Conservation (phyloP, 1,140 invertebrate species). For the Maniola jurtina region DNA sequence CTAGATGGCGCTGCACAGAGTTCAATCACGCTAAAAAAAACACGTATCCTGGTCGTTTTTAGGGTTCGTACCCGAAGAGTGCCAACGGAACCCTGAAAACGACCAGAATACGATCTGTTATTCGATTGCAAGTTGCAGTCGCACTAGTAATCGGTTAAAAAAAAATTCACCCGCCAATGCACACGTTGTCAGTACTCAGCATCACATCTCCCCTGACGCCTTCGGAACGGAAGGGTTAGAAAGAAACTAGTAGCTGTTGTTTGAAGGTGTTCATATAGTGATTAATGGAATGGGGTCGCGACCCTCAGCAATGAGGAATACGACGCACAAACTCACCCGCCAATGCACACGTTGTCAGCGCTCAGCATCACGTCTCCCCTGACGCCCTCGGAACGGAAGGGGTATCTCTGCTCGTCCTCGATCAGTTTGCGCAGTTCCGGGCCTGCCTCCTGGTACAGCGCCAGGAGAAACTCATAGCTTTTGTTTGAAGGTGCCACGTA, state of each 20-base stretch:
- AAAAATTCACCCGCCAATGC: conserved; percentile 82
- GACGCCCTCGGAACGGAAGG: conserved; percentile 83
- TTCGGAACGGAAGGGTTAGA: conserved; percentile 80
- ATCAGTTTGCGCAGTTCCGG: conserved; percentile 32
- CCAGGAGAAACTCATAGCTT: conserved; percentile 84
- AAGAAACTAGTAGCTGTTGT: conserved; percentile 85
- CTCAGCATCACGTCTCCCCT: conserved; percentile 86
- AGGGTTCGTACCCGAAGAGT: too few species aligned
- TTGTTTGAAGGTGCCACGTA: conserved; percentile 87
- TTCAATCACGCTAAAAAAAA: too few species aligned
- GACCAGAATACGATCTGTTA: too few species aligned
- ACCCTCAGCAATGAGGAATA: too few species aligned
- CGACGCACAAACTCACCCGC: conserved; percentile 78
- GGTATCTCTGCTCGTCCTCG: conserved; percentile 49
- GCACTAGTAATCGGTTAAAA: too few species aligned
- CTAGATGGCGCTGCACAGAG: too few species aligned
- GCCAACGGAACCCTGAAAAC: too few species aligned
- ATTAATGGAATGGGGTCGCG: too few species aligned
- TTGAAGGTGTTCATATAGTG: conserved; percentile 85
- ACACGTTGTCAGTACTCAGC: conserved; percentile 84
- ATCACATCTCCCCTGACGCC: conserved; percentile 88
- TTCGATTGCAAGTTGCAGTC: too few species aligned
- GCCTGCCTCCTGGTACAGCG: conserved; percentile 81
- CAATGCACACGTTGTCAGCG: conserved; percentile 82
- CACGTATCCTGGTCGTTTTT: too few species aligned